Base-by-base conservation (phyloP, 1,140 invertebrate species). In the Drosophila navojoa region DNA sequence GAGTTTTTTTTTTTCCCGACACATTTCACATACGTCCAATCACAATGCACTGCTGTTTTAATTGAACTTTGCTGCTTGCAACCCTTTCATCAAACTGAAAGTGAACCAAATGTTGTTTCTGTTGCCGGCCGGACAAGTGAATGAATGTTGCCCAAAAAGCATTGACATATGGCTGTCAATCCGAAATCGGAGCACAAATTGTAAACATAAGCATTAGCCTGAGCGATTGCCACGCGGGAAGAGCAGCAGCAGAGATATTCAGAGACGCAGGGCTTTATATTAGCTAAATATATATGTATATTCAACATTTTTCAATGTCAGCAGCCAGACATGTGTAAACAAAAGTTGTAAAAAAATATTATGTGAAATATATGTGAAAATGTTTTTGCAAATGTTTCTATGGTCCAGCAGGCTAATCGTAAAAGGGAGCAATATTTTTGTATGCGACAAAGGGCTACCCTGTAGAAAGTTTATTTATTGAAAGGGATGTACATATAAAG, bases 151-250 rank as follows among this genome's bases (percentile, higher is more conserved):
- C 19, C 35, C 10, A 38, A 38, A 38, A 38, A 38, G 10, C 2
- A 38, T 13, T 47, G 59, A 69, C 55, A 70, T 52, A 49, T 38
- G 66, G 58, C 54, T 85, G 81, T 81, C 81, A 81, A 87, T 85
- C 82, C 76, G 55, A 87, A 61, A 52, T 66, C n/a, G 11, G 22
- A 52, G 40, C 44, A 40, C 52, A 79, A 60, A 61, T 57, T 49
- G 59, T 50, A 59, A 75, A 60, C 67, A 63, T 81, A 85, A 77
- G 77, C 59, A 85, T 66, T 66, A 71, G 67, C 55, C 59, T 38
- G 52, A 66, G 38, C 50, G 62, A 52, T 59, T 67, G 63, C 49
- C 35, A 50, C 25, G 15, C 13, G 16, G 38, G 3, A 10, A 47
- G 16, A 15, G 13, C 35, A 38, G 13, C 35, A 38, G 15, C 42